Percentiles rank a stretch among this genome's conserved stretches.
Conservation (phyloP, 2,113 vertebrate genomes). For the Gadus macrocephalus region DNA sequence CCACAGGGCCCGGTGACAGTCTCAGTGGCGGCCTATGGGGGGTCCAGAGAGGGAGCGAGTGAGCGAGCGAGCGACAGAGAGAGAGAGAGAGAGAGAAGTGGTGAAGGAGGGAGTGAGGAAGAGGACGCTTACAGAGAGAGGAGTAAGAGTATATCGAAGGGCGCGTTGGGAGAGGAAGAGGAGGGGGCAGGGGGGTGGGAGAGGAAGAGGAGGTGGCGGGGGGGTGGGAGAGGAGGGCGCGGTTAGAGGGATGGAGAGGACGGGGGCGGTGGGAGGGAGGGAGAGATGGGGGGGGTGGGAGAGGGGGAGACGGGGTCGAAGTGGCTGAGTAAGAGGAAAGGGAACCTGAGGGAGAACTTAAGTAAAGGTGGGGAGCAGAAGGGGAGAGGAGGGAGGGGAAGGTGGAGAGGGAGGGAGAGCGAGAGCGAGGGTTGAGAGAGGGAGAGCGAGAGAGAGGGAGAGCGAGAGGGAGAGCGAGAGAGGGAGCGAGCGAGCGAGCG, state of each 20-base stretch:
- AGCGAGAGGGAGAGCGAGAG: not conserved
- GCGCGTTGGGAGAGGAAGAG: not conserved
- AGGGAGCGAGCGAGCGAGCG: no score
- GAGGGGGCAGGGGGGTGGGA: not conserved
- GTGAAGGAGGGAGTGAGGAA: not conserved
- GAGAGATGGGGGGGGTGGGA: not conserved
- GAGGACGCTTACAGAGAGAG: not conserved
- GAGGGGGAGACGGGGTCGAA: not conserved
- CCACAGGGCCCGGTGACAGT: not conserved
- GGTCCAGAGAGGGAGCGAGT: not conserved
- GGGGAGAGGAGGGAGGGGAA: not conserved
- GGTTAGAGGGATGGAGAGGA: not conserved
- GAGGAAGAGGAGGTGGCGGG: not conserved
- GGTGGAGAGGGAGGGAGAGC: not conserved
- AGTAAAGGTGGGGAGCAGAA: not conserved
- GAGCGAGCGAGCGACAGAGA: not conserved
- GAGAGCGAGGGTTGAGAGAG: no score
- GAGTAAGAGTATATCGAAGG: not conserved
- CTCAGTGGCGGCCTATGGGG: not conserved
- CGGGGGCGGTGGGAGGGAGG: slow-evolving; percentile 5
- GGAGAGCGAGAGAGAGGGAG: not conserved
- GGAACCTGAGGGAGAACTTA: not conserved
- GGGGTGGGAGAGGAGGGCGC: no score
- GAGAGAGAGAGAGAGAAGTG: not conserved
- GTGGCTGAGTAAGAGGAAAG: slow-evolving; percentile 12